A percentile compares a stretch with the other conserved stretches of the same genome.
Evolutionary conservation across 2,888 invertebrate genomes (phyloP).

Genomic region (Liodrosophila aerea): DNA sequence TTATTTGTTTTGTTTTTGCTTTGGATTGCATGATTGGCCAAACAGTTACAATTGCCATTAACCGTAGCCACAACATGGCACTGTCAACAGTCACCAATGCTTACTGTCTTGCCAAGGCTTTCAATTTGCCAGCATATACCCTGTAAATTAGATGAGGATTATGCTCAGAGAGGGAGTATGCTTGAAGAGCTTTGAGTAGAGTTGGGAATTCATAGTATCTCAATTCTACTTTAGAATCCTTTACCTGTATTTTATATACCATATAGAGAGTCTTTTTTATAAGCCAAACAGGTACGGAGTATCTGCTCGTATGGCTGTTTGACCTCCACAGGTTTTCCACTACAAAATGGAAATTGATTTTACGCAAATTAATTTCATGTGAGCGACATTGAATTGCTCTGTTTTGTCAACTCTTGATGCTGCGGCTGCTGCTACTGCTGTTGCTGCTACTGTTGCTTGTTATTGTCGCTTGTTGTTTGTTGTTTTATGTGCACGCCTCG

Average conservation of each 20-base stretch:
- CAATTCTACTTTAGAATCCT: too few species aligned
- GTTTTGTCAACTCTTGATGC: constrained; percentile 11
- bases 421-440: constrained; percentile 4
- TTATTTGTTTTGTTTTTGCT: constrained; percentile 34
- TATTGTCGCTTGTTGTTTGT: constrained; percentile 33
- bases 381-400: constrained; percentile 49
- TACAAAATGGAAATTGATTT: constrained; percentile 71
- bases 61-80: constrained; percentile 43
- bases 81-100: constrained; percentile 49
- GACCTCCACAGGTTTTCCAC: constrained; percentile 4
- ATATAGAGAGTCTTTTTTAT: too few species aligned
- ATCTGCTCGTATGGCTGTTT: constrained; percentile 1
- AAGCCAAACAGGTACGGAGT: constrained; percentile 8
- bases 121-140: too few species aligned
- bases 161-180: too few species aligned
- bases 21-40: constrained; percentile 48
- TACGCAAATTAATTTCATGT: constrained; percentile 65
- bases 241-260: too few species aligned
- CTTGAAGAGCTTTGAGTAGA: too few species aligned
- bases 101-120: too few species aligned
- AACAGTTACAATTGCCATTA: constrained; percentile 47
- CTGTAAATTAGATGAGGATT: too few species aligned
- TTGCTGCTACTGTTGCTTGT: constrained; percentile 3
- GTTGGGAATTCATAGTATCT: too few species aligned
- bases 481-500: constrained; percentile 26